These are phyloP conservation scores for Drosophila pectinifera DNA, from an alignment of 1,140 invertebrate species.

Conservation along the genomic window DNA sequence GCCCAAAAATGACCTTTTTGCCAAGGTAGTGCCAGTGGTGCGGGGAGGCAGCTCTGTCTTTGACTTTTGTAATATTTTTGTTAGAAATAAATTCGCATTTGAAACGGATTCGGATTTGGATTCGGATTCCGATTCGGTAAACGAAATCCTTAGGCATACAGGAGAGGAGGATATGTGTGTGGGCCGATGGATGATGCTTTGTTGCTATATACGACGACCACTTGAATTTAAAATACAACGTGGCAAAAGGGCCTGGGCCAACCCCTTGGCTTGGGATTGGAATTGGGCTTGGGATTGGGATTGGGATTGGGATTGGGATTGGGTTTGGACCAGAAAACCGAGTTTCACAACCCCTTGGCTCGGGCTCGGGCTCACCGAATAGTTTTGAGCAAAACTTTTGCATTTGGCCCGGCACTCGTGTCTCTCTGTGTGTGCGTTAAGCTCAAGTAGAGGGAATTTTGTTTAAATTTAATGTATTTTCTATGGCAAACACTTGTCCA, in stretches of 20 bases:
- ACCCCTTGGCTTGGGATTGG: slow-evolving; percentile 21
- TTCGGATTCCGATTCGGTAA: slow-evolving; percentile 62
- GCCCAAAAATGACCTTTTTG: slow-evolving; percentile 83
- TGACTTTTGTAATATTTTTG: slow-evolving; percentile 84
- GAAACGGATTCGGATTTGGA: slow-evolving; percentile 80
- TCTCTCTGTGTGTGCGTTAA: slow-evolving; percentile 61
- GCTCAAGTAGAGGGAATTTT: slow-evolving; percentile 79
- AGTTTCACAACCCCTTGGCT: slow-evolving; percentile 39
- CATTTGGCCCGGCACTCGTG: slow-evolving; percentile 59
- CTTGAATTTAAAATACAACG: slow-evolving; percentile 83
- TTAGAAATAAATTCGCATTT: slow-evolving; percentile 83
- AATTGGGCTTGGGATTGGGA: slow-evolving; percentile 2
- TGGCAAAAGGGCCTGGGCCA: slow-evolving; percentile 69
- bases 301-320: slow-evolving; percentile 11
- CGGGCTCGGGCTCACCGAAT: slow-evolving; percentile 52
- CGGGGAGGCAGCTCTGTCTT: slow-evolving; percentile 59
- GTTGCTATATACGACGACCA: slow-evolving; percentile 60
- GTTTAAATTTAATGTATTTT: slow-evolving; percentile 84
- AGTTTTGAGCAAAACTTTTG: slow-evolving; percentile 79
- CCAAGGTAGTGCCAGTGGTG: slow-evolving; percentile 33
- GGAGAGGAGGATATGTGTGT: slow-evolving; percentile 2
- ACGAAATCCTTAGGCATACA: slow-evolving; percentile 80
- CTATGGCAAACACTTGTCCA: slow-evolving; percentile 76
- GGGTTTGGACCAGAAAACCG: slow-evolving; percentile 13
- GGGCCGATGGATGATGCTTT: slow-evolving; percentile 56